These are phyloP conservation scores for Mesochorus sp. DNA, from an alignment of 2,888 invertebrate genomes.

Conservation along the genomic window DNA sequence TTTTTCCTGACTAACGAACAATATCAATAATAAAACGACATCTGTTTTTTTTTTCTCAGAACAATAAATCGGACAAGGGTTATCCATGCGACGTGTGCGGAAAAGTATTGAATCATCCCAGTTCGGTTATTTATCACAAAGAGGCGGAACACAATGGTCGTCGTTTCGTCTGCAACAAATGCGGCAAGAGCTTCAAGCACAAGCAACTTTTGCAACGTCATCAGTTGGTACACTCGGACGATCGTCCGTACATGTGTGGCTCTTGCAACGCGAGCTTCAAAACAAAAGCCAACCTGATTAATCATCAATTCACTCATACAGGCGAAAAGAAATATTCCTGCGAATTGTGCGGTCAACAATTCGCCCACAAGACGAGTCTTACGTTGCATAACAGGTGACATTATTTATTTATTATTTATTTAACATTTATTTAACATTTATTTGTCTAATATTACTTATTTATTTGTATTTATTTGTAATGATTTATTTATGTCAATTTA, in stretches of 20 bases:
- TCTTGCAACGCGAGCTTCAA: conserved; percentile 86
- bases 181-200: conserved; percentile 89
- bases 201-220: conserved; percentile 89
- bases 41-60: no score
- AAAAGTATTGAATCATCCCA: conserved; percentile 88
- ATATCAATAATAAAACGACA: neutral
- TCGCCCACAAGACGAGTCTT: conserved; percentile 90
- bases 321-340: conserved; percentile 89
- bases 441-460: no score
- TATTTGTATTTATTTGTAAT: no score
- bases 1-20: neutral
- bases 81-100: conserved; percentile 88
- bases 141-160: conserved; percentile 88
- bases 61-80: conserved; percentile 81
- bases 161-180: conserved; percentile 89
- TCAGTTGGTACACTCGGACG: conserved; percentile 90
- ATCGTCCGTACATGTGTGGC: conserved; percentile 86
- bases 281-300: conserved; percentile 88
- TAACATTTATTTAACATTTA: conserved; percentile 62
- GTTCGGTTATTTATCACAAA: conserved; percentile 89
- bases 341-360: conserved; percentile 88
- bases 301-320: conserved; percentile 89
- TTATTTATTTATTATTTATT: neutral
- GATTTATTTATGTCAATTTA: no score
- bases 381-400: conserved; percentile 86